Base-by-base conservation (phyloP, 2,113 vertebrate species). In the Otolemur garnettii region DNA sequence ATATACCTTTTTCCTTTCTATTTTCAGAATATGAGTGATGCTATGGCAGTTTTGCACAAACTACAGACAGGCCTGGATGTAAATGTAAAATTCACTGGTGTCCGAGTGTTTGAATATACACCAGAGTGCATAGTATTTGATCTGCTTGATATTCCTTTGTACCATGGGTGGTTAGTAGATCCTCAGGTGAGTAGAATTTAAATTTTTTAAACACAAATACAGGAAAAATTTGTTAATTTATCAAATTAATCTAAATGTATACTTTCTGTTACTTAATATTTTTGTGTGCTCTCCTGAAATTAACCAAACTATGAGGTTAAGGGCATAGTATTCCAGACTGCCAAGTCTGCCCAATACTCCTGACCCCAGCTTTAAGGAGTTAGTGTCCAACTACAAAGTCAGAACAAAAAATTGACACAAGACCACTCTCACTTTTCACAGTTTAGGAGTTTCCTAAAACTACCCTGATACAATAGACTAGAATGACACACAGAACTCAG, bases 71-170 rank as follows among this genome's bases (percentile, higher is more conserved):
- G 99, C 68, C 99, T 99, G 98, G 99, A 99, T 74, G 99, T 99
- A 89, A 99, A 99, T 17, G 99, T 99, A 91, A 99, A 99, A 98
- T 99, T 99, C 96, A 99, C 99, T 6, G 99, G 99, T 22, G 99
- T 99, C 62, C 98, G 99, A 62, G 99, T 99, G 0, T 99, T 99
- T 90, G 99, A 99, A 96, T 99, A 99, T 98, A 99, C 99, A 8
- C 99, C 99, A 1, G 99, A 99, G 97, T 99, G 99, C 98, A 99
- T 99, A 30, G 99, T 99, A 83, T 99, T 99, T 95, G 99, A 99
- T 98, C 99, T 99, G 96, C 99, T 99, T 19, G 99, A 99, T 98
- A 99, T 99, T 97, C 99, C 99, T 19, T 98, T 99, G 82, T 99
- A 99, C 98, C 99, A 99, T 50, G 99, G 99, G 94, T 99, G 99